These are phyloP conservation scores for Drosophila recens DNA, from an alignment of 2,888 invertebrate species.

Conservation along the genomic window DNA sequence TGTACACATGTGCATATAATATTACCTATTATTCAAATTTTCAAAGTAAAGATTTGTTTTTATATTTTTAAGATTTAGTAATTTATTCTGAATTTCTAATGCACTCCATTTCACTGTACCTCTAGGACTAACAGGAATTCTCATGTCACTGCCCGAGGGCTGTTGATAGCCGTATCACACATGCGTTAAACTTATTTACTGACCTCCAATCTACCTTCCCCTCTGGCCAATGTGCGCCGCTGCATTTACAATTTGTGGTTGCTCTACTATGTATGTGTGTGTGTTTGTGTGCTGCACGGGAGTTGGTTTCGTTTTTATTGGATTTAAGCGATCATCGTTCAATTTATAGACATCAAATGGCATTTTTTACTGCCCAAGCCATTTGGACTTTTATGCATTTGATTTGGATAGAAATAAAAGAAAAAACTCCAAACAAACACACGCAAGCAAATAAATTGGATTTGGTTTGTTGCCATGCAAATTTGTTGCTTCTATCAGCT, in stretches of 20 bases:
- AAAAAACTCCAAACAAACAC: neutral
- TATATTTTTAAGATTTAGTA: neutral
- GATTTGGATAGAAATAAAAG: conserved; percentile 22
- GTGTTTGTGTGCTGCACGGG: conserved; percentile 1
- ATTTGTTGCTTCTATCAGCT: conserved; percentile 12
- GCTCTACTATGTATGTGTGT: neutral
- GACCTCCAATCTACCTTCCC: neutral
- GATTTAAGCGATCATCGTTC: conserved; percentile 58
- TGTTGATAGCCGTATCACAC: conserved; percentile 14
- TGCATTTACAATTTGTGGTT: conserved; percentile 55
- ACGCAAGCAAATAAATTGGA: conserved; percentile 48
- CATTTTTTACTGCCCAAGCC: conserved; percentile 48
- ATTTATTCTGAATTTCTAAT: neutral
- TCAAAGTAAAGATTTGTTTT: neutral
- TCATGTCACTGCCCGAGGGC: conserved; percentile 19
- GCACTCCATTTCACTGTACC: neutral
- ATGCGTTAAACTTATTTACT: conserved; percentile 22
- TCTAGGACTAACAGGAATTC: neutral
- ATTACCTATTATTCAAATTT: neutral
- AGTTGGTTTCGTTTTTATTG: conserved; percentile 49
- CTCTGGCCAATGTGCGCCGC: neutral
- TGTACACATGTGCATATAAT: too few species aligned
- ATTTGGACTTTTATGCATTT: conserved; percentile 48
- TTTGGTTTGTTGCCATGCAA: conserved; percentile 41
- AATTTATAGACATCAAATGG: conserved; percentile 59